These are phyloP conservation scores for Bombyx huttoni DNA, from an alignment of 2,888 invertebrate genomes.

Conservation along the genomic window DNA sequence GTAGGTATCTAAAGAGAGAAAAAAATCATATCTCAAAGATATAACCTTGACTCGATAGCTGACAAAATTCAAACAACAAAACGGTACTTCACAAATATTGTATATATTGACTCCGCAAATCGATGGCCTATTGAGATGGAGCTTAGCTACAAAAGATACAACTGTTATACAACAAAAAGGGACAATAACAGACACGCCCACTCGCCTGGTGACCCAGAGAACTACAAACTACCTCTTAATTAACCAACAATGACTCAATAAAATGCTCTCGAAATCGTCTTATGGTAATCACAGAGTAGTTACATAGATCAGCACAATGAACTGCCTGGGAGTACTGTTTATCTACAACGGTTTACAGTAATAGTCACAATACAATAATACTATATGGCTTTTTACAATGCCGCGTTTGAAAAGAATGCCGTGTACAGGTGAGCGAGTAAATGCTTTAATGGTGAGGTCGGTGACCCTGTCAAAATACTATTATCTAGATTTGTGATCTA, in stretches of 20 bases:
- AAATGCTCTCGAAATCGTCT: constrained; percentile 39
- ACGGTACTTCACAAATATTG: neutral
- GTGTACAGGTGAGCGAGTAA: constrained; percentile 38
- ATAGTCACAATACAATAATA: constrained; percentile 26
- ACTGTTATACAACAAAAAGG: constrained; percentile 1
- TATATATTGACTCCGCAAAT: neutral
- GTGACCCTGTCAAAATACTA: constrained; percentile 26
- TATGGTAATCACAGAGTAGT: constrained; percentile 34
- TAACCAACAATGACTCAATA: constrained; percentile 47
- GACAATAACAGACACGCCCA: constrained; percentile 32
- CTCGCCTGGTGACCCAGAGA: constrained; percentile 44
- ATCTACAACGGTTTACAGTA: constrained; percentile 41
- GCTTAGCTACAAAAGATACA: constrained; percentile 9
- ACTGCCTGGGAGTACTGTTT: constrained; percentile 33
- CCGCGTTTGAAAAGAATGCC: constrained; percentile 41
- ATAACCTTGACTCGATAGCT: neutral
- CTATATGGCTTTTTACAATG: constrained; percentile 44
- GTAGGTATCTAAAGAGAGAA: neutral
- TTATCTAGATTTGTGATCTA: constrained; percentile 8
- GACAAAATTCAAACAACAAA: neutral
- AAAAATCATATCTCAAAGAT: neutral
- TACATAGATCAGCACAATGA: constrained; percentile 41
- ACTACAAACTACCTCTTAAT: constrained; percentile 48
- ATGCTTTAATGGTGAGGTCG: constrained; percentile 37
- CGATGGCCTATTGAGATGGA: constrained; percentile 4